Percentiles rank a stretch among this genome's conserved stretches.
Evolutionary conservation across 2,888 invertebrate genomes (phyloP).

Genomic region (Mythimna loreyi): DNA sequence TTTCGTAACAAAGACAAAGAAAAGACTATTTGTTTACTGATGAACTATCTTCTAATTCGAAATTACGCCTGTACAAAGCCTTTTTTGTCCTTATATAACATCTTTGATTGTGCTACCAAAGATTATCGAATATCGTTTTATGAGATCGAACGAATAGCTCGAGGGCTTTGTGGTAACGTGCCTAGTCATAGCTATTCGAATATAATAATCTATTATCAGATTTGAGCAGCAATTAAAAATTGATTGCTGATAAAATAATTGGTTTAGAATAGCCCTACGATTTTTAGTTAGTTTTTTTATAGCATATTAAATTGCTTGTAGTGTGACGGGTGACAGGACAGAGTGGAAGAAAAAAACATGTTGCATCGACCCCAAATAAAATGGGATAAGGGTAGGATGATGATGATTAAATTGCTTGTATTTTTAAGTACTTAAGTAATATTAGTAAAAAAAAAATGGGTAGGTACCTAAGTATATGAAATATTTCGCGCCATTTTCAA

Average conservation of each 20-base stretch:
- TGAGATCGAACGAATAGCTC: conserved; percentile 42
- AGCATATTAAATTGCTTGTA: not conserved
- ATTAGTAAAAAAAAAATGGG: too few species aligned
- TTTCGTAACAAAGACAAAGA: not conserved
- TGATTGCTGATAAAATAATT: conserved; percentile 55
- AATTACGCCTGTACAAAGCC: conserved; percentile 5
- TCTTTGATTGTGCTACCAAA: conserved; percentile 40
- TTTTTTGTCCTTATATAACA: conserved; percentile 18
- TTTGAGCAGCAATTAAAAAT: conserved; percentile 60
- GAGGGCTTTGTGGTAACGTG: conserved; percentile 49
- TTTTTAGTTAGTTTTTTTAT: conserved; percentile 36
- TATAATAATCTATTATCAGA: conserved; percentile 57
- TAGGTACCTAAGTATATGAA: not conserved
- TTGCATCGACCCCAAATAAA: too few species aligned
- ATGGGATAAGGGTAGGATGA: too few species aligned
- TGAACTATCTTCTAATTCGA: not conserved
- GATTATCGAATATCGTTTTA: conserved; percentile 45
- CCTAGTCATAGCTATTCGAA: conserved; percentile 58
- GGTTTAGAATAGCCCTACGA: conserved; percentile 29
- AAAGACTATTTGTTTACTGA: conserved; percentile 9
- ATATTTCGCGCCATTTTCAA: not conserved
- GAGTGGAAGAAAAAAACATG: too few species aligned
- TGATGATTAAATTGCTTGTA: not conserved
- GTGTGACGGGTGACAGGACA: too few species aligned
- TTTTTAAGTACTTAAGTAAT: not conserved